Base-by-base conservation (phyloP, 1,140 invertebrate genomes). In the Megathymus violae region DNA sequence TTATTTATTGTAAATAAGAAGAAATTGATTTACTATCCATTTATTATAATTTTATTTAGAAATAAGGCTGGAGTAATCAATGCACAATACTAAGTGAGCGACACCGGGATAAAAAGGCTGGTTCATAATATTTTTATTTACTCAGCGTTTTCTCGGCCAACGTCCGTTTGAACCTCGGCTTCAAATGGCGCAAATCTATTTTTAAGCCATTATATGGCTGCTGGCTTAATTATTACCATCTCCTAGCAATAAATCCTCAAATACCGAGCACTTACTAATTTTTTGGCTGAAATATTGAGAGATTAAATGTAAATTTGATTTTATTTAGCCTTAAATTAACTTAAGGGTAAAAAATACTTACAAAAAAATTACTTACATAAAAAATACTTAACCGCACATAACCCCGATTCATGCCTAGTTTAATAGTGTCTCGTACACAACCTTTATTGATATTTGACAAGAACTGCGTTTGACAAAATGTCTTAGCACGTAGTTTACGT, bases 191-290 rank as follows among this genome's bases (percentile, higher is more conserved):
- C 27, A 46, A 58, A 46, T 58, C 27, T 14, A 43, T 58, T 58
- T 58, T 46, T 46, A 46, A 58, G 41, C 41, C 40, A 58, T 58
- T 58, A 58, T 58, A 58, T 46, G 54, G 15, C 43, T 19, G 34
- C 54, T 58, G 54, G 54, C 54, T 58, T 58, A 58, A 58, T 58
- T 58, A 58, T 41, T 58, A n/a, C 40, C 25, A 27, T 36, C 52
- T 43, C 44, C 27, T 58, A 43, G 41, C 38, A 19, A 46, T 58
- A 46, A 46, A 46, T 46, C 16, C 38, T 46, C 34, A 22, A 46
- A 58, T 19, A 44, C 31, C 15, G 41, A 19, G 16, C 22, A 13
- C 25, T 41, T 13, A 36, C 25, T 13, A 41, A 0, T 54, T 54
- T 54, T 13, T 54, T 25, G 11, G 9, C 1, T 15, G 38, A 6